These are phyloP conservation scores for Nomada fabriciana DNA, from an alignment of 2,888 invertebrate species.

Conservation along the genomic window DNA sequence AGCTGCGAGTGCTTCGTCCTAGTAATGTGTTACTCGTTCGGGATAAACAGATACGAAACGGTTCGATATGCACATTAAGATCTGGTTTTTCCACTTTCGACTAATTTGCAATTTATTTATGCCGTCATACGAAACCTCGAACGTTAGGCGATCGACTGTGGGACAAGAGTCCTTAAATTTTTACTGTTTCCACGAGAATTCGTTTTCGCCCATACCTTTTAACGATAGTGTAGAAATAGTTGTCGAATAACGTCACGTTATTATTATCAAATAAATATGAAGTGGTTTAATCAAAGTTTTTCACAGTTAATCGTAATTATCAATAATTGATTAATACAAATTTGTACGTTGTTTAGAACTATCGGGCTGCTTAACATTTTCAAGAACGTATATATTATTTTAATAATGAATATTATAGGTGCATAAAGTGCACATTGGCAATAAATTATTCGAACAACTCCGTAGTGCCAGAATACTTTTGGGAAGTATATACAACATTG, in stretches of 20 bases:
- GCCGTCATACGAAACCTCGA: neutral
- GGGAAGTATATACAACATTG: no score
- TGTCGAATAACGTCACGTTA: neutral
- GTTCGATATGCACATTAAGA: slow-evolving; percentile 22
- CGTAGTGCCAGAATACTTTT: no score
- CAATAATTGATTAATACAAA: neutral
- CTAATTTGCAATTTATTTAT: slow-evolving; percentile 38
- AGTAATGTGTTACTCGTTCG: slow-evolving; percentile 39
- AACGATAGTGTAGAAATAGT: neutral
- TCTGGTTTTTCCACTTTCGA: slow-evolving; percentile 61
- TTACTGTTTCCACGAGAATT: neutral
- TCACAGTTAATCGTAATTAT: neutral
- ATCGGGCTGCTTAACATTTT: no score
- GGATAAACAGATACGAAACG: slow-evolving; percentile 21
- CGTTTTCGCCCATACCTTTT: slow-evolving; percentile 17
- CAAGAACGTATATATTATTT: no score
- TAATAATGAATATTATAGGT: no score
- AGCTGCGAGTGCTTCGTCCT: slow-evolving; percentile 30
- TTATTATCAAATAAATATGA: neutral
- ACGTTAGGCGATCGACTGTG: neutral
- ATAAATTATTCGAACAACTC: no score
- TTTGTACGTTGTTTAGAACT: no score
- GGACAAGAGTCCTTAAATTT: neutral
- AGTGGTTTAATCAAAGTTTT: neutral
- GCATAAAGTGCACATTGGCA: no score